Evolutionary conservation across 2,888 invertebrate genomes (phyloP).

Genomic region (Hemaris fuciformis): DNA sequence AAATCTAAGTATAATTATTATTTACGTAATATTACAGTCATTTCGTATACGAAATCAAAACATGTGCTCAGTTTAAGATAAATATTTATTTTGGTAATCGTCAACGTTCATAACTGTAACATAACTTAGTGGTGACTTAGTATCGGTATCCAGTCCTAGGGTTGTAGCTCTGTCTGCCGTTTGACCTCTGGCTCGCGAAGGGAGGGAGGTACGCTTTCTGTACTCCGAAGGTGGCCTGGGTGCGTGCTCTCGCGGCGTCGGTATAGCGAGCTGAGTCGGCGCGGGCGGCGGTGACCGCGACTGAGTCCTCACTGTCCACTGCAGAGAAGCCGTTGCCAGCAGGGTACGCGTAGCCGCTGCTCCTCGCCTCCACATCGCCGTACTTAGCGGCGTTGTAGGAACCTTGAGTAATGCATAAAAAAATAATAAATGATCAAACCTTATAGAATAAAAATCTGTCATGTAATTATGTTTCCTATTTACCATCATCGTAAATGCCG

Average conservation of each 20-base stretch:
- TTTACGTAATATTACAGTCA: not conserved
- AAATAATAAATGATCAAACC: too few species aligned
- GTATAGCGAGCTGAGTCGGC: not conserved
- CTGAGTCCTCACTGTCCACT: constrained; percentile 40
- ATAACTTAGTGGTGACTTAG: constrained; percentile 34
- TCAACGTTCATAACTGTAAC: not conserved
- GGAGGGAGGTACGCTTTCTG: constrained; percentile 57
- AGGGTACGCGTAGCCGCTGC: constrained; percentile 28
- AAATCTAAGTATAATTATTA: too few species aligned
- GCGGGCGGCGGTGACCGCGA: constrained; percentile 52
- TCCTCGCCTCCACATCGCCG: constrained; percentile 31
- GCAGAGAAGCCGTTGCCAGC: constrained; percentile 20
- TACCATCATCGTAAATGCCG: constrained; percentile 73
- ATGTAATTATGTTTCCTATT: too few species aligned
- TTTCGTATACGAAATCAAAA: not conserved
- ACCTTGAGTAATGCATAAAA: constrained; percentile 41
- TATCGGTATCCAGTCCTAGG: not conserved
- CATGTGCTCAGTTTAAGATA: not conserved
- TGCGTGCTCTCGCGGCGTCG: not conserved
- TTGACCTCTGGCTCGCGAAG: constrained; percentile 26
- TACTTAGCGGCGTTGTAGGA: constrained; percentile 67
- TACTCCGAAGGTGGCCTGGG: constrained; percentile 9
- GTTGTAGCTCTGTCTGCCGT: constrained; percentile 6
- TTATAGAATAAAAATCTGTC: too few species aligned
- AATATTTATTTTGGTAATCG: not conserved